phyloP scores from a whole-genome alignment of 2,113 vertebrate species.

The Aleadryas rufinucha region DNA sequence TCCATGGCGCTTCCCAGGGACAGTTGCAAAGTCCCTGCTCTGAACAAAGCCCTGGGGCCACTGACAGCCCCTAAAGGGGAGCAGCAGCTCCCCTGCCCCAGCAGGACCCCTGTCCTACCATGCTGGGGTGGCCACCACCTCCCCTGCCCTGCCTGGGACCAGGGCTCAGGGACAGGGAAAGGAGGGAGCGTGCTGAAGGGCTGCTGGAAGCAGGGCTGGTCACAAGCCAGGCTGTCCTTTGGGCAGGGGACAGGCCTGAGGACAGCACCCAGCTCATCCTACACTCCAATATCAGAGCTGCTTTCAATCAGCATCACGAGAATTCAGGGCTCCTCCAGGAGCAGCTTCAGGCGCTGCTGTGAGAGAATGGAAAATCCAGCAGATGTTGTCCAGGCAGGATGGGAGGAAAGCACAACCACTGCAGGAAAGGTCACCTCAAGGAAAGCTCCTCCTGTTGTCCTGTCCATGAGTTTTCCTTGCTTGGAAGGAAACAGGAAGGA shows the following conservation, averaged over 20 bases:
- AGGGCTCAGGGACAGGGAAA: background rate
- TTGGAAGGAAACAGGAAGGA: background rate
- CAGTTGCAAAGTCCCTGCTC: background rate
- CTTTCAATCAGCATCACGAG: background rate
- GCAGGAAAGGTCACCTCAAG: background rate
- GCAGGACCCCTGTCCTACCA: background rate
- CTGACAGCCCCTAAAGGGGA: background rate
- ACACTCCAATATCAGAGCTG: background rate
- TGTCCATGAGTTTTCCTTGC: background rate
- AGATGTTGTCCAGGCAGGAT: background rate
- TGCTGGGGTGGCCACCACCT: background rate
- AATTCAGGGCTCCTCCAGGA: background rate
- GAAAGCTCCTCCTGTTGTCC: background rate
- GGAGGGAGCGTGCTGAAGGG: no score
- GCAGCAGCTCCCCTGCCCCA: background rate
- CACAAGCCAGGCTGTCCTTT: background rate
- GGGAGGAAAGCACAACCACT: background rate
- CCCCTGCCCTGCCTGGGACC: background rate
- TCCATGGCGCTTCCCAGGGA: background rate
- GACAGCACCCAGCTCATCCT: background rate
- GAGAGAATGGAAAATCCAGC: background rate
- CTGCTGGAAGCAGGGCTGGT: background rate
- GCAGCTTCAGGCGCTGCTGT: background rate
- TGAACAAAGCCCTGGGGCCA: background rate
- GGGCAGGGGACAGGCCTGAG: background rate